These are phyloP conservation scores for Aquatica leii DNA, from an alignment of 2,888 invertebrate species.

Conservation along the genomic window DNA sequence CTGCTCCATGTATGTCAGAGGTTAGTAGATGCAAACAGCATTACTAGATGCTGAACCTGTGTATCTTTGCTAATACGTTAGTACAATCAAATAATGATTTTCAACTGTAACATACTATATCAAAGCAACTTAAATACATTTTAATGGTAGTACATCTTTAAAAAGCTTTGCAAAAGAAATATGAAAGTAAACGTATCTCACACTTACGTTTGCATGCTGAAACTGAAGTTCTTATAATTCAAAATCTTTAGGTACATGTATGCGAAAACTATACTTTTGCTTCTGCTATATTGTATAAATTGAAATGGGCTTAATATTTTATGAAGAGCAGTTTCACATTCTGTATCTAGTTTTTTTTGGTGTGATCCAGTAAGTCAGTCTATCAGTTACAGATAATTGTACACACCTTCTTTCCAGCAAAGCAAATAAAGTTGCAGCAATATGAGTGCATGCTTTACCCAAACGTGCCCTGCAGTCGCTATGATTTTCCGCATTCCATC, in stretches of 20 bases:
- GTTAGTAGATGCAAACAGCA: neutral
- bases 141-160: neutral
- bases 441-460: conserved; percentile 1
- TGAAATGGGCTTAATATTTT: neutral
- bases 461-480: conserved; percentile 1
- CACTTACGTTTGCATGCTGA: neutral
- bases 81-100: neutral
- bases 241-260: neutral
- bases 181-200: neutral
- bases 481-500: neutral
- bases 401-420: neutral
- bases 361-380: neutral
- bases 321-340: neutral
- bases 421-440: conserved; percentile 4
- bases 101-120: neutral
- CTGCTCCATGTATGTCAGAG: neutral
- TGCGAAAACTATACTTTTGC: neutral
- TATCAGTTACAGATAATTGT: conserved; percentile 2
- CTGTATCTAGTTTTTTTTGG: neutral
- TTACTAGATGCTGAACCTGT: neutral
- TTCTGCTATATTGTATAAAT: neutral
- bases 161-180: too few species aligned
- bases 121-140: neutral
- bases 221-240: neutral
- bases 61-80: neutral